phyloP scores from a whole-genome alignment of 2,113 vertebrate genomes.

The Plotosus lineatus region DNA sequence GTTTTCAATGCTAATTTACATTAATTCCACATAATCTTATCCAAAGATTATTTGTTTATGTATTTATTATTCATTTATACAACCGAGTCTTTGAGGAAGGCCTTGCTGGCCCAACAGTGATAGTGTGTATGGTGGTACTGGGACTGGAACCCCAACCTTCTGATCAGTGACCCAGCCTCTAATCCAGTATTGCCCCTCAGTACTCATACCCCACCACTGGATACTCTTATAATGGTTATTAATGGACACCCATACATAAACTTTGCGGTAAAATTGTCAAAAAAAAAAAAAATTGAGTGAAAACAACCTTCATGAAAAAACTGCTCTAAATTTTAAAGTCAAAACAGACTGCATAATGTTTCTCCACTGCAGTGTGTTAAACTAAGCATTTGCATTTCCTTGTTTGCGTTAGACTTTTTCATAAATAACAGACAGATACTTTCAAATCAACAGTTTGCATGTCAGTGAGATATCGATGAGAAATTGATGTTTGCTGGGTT shows the following conservation, averaged over 20 bases:
- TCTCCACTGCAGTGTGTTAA: constrained; percentile 1
- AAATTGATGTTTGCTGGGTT: neutral
- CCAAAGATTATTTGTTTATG: no score
- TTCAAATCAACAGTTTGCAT: neutral
- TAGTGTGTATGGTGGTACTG: no score
- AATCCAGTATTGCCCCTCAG: no score
- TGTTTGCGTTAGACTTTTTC: neutral
- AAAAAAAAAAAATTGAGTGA: neutral
- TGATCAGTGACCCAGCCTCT: no score
- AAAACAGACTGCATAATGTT: neutral
- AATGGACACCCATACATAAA: neutral
- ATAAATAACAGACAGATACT: neutral
- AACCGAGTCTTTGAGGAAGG: no score
- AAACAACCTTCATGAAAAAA: neutral
- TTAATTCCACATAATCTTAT: no score
- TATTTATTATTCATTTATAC: no score
- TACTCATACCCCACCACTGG: no score
- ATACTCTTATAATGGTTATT: neutral
- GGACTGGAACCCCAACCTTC: no score
- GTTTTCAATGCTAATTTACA: no score
- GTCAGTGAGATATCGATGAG: neutral
- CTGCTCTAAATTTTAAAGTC: neutral
- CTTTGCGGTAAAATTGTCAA: neutral
- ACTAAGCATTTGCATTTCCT: constrained; percentile 4
- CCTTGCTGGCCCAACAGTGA: no score